Evolutionary conservation across 2,113 vertebrate genomes (phyloP).

Genomic region (Oenanthe oenanthe): DNA sequence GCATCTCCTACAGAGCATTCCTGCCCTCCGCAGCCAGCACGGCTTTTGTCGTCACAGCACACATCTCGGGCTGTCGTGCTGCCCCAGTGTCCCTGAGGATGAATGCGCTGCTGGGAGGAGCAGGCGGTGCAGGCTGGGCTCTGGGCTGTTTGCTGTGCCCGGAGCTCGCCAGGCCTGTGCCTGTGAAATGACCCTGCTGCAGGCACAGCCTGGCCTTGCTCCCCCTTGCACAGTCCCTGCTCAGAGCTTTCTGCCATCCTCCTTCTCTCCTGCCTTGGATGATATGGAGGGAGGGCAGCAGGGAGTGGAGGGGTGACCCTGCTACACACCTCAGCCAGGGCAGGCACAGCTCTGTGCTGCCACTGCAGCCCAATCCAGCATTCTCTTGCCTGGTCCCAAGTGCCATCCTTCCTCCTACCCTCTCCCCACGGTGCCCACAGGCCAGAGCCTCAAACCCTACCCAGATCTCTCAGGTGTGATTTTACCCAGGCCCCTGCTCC

Average conservation of each 20-base stretch:
- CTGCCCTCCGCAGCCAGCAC: not conserved
- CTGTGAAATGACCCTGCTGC: not conserved
- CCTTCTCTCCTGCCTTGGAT: not conserved
- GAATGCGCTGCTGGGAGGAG: not conserved
- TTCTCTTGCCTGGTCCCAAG: not conserved
- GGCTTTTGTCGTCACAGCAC: not conserved
- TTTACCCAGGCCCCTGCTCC: not conserved
- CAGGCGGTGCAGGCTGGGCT: not conserved
- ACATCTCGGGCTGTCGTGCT: not conserved
- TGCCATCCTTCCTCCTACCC: not conserved
- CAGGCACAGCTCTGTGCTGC: not conserved
- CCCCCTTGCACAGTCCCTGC: not conserved
- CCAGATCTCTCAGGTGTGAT: not conserved
- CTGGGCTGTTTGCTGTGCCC: not conserved
- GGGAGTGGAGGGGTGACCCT: not conserved
- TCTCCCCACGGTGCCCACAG: not conserved
- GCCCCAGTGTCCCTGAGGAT: not conserved
- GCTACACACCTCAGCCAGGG: not conserved
- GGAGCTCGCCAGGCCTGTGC: not conserved
- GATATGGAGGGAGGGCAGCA: not conserved
- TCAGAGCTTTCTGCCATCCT: not conserved
- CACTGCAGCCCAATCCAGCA: not conserved
- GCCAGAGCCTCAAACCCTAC: not conserved
- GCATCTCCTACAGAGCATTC: not conserved
- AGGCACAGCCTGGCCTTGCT: not conserved